Conservation (phyloP, 2,888 invertebrate genomes). For the Yponomeuta cagnagella region DNA sequence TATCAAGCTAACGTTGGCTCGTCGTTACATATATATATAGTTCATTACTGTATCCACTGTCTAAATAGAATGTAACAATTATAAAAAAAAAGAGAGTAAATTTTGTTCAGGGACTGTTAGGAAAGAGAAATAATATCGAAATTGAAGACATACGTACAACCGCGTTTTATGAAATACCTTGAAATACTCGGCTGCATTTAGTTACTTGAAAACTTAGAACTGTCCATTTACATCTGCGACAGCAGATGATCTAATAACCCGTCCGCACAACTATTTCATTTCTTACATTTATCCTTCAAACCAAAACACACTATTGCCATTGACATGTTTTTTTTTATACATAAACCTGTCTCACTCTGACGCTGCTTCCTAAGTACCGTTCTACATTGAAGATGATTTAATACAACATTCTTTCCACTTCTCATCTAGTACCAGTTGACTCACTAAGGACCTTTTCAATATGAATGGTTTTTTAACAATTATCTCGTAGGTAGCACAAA, state of each 20-base stretch:
- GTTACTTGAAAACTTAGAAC: neutral
- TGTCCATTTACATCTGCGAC: neutral
- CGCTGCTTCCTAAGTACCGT: neutral
- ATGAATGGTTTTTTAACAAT: no score
- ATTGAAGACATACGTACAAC: neutral
- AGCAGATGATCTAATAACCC: neutral
- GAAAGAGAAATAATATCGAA: neutral
- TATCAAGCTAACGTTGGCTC: constrained; percentile 13
- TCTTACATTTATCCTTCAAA: neutral
- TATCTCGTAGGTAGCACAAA: no score
- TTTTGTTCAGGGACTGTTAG: neutral
- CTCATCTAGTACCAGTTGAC: neutral
- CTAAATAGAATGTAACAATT: neutral
- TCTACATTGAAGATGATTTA: neutral
- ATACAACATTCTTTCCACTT: neutral
- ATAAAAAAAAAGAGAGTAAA: neutral
- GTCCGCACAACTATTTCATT: no score
- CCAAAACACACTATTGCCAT: neutral
- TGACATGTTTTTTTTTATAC: neutral
- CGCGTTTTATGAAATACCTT: neutral
- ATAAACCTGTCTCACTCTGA: neutral
- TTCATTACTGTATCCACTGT: neutral
- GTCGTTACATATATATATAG: neutral
- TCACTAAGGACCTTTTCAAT: neutral
- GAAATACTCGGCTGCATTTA: neutral